Percentiles rank a stretch among this genome's conserved stretches.
phyloP scores from a whole-genome alignment of 2,113 vertebrate species.

The Gobiocypris rarus region DNA sequence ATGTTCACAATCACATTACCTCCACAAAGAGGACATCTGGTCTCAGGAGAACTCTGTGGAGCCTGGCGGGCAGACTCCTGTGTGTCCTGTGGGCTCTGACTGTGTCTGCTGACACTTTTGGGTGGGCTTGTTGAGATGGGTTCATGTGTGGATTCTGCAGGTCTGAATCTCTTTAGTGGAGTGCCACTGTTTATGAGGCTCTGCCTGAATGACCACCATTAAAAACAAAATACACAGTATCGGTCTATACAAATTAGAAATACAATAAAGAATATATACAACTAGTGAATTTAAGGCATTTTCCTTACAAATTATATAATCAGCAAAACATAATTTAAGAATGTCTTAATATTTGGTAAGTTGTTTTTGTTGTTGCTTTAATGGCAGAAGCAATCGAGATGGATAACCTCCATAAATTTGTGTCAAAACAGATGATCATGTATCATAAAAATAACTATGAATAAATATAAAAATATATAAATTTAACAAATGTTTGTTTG shows the following conservation, averaged over 20 bases:
- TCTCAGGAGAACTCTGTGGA: constrained; percentile 33
- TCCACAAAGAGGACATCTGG: constrained; percentile 77
- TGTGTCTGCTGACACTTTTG: not conserved
- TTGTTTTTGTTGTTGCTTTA: not conserved
- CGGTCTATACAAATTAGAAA: not conserved
- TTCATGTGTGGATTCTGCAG: constrained; percentile 25
- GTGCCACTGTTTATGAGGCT: not conserved
- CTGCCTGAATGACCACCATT: constrained; percentile 24
- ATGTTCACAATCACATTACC: constrained; percentile 59
- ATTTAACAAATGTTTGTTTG: not conserved
- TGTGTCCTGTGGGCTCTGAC: not conserved
- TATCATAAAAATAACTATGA: not conserved
- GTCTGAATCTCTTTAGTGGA: constrained; percentile 34
- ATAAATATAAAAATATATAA: too few species aligned
- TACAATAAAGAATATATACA: not conserved
- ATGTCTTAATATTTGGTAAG: not conserved
- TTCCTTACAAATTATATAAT: not conserved
- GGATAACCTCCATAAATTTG: not conserved
- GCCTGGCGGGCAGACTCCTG: not conserved
- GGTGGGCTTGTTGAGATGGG: not conserved
- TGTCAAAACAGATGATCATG: not conserved
- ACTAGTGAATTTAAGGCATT: not conserved
- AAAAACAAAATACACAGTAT: not conserved
- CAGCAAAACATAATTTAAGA: not conserved
- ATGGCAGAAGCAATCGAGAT: not conserved